Percentiles rank a stretch among this genome's conserved stretches.
These are phyloP conservation scores for Thymelicus lineola DNA, from an alignment of 2,888 invertebrate species.

Conservation along the genomic window DNA sequence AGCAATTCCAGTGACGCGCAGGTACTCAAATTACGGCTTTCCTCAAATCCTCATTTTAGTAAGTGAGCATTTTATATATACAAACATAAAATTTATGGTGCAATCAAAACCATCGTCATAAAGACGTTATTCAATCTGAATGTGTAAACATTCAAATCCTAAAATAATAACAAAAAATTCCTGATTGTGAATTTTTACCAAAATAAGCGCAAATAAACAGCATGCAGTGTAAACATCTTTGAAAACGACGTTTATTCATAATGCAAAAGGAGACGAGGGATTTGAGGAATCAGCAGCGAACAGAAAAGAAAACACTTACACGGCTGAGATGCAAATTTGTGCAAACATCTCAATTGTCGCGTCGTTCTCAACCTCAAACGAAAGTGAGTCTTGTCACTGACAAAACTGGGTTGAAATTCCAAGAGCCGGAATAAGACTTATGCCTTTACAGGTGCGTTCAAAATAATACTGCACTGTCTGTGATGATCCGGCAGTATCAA, in stretches of 20 bases:
- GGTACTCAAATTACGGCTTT: neutral
- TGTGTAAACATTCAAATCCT: too few relatives aligned
- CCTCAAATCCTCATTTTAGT: neutral
- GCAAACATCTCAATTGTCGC: conserved; percentile 16
- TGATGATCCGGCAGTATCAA: conserved; percentile 42
- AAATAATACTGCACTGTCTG: conserved; percentile 14
- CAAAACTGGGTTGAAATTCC: neutral
- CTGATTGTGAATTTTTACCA: neutral
- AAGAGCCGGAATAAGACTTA: neutral
- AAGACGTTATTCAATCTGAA: too few relatives aligned
- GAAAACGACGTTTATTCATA: conserved; percentile 20
- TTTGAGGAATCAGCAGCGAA: conserved; percentile 22
- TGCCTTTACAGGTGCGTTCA: neutral
- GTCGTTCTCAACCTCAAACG: neutral
- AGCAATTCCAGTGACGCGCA: neutral
- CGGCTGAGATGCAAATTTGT: conserved; percentile 17
- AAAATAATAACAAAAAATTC: too few relatives aligned
- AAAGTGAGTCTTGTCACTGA: neutral
- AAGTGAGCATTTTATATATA: too few relatives aligned
- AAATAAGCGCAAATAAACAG: neutral
- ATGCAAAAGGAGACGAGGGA: conserved; percentile 18
- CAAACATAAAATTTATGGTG: too few relatives aligned
- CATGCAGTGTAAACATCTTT: neutral
- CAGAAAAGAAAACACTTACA: conserved; percentile 26
- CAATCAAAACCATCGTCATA: too few relatives aligned